Evolutionary conservation across 2,797 vertebrate genomes (phyloP).

Genomic region (Cossypha niveicapilla): DNA sequence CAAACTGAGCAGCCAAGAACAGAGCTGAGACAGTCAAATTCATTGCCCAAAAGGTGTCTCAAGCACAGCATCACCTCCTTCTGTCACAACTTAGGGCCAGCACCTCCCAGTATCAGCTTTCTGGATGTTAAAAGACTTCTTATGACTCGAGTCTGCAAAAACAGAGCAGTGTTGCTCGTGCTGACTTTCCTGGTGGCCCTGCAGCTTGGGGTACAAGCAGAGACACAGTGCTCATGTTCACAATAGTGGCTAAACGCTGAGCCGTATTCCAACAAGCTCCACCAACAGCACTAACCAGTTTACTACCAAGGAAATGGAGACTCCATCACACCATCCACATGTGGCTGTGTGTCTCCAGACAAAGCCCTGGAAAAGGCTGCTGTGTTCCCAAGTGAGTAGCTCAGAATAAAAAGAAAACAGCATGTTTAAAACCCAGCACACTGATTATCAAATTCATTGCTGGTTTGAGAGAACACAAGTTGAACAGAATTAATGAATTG

Average conservation of each 20-base stretch:
- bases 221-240: neutral
- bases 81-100: neutral
- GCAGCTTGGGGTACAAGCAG: neutral
- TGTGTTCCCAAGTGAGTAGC: neutral
- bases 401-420: neutral
- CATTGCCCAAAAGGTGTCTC: neutral
- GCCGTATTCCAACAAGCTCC: neutral
- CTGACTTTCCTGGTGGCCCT: neutral
- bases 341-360: neutral
- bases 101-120: neutral
- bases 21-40: neutral
- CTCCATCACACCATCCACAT: neutral
- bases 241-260: fast-evolving
- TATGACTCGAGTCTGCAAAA: neutral
- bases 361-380: neutral
- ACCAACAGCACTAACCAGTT: neutral
- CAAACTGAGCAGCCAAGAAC: neutral
- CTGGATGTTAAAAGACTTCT: neutral
- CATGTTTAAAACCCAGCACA: neutral
- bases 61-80: neutral
- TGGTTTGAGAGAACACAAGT: slow-evolving; percentile 11
- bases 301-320: neutral
- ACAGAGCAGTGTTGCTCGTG: fast-evolving
- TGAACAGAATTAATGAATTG: slow-evolving; percentile 12
- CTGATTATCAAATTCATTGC: neutral